Evolutionary conservation across 2,888 invertebrate genomes (phyloP).

Genomic region (Coelinius sp.): DNA sequence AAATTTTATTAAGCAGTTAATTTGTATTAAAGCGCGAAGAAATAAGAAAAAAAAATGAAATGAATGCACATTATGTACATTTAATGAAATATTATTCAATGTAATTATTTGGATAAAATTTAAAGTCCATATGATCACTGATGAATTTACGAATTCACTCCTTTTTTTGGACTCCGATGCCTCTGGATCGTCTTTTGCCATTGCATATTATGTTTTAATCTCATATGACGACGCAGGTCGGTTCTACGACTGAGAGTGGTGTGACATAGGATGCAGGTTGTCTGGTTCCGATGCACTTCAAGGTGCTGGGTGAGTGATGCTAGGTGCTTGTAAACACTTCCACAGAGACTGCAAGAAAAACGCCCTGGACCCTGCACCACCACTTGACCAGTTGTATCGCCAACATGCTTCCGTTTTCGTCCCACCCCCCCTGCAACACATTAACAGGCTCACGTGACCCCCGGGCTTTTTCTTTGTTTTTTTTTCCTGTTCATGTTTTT

Average conservation of each 20-base stretch:
- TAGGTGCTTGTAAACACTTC: conserved; percentile 70
- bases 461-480: conserved; percentile 57
- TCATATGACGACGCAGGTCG: conserved; percentile 70
- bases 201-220: conserved; percentile 70
- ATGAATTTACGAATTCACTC: conserved; percentile 62
- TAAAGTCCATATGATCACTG: too few relatives aligned
- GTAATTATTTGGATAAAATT: not conserved
- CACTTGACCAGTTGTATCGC: conserved; percentile 70
- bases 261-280: conserved; percentile 70
- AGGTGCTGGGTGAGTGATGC: conserved; percentile 71
- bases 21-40: not conserved
- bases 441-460: conserved; percentile 68
- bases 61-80: conserved; percentile 6
- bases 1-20: not conserved
- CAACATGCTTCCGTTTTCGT: conserved; percentile 70
- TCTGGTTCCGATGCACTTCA: conserved; percentile 71
- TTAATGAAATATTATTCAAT: not conserved
- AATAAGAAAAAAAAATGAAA: not conserved
- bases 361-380: conserved; percentile 71
- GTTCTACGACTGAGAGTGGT: conserved; percentile 71
- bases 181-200: conserved; percentile 70
- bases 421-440: conserved; percentile 71
- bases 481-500: not conserved
- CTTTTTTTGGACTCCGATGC: conserved; percentile 62
- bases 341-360: conserved; percentile 70